These are phyloP conservation scores for Craniophora ligustri DNA, from an alignment of 2,888 invertebrate species.

Conservation along the genomic window DNA sequence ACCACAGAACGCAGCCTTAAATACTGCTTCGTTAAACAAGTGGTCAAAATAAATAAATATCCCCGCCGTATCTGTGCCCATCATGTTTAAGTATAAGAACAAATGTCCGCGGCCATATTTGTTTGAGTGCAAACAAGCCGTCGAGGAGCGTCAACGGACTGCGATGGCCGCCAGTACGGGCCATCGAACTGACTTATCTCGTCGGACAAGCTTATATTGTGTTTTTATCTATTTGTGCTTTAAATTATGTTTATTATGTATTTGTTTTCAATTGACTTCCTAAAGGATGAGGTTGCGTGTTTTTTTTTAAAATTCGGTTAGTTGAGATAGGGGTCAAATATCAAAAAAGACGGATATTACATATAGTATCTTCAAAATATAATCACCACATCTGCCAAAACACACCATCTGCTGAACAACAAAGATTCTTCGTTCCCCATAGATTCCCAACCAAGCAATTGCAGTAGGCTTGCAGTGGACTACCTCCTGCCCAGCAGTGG, in stretches of 20 bases:
- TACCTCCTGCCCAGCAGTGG: too few relatives aligned
- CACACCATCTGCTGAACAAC: too few relatives aligned
- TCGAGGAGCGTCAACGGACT: constrained; percentile 41
- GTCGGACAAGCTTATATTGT: constrained; percentile 14
- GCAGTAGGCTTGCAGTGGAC: too few relatives aligned
- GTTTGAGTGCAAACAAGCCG: constrained; percentile 24
- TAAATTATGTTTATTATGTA: constrained; percentile 17
- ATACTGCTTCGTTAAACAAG: too few relatives aligned
- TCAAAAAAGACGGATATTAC: too few relatives aligned
- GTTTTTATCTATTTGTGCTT: constrained; percentile 32
- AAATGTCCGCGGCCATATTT: constrained; percentile 22
- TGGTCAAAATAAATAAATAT: constrained; percentile 18
- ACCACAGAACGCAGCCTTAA: too few relatives aligned
- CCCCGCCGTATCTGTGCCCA: constrained; percentile 31
- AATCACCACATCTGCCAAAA: too few relatives aligned
- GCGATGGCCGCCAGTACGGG: constrained; percentile 39
- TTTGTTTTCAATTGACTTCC: constrained; percentile 11
- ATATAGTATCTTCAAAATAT: too few relatives aligned
- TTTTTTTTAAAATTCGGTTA: too few relatives aligned
- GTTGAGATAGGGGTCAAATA: not conserved
- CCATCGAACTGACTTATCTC: constrained; percentile 45
- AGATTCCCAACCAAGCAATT: too few relatives aligned
- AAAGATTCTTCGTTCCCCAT: too few relatives aligned
- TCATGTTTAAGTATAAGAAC: constrained; percentile 29
- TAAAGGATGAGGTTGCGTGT: not conserved